Base-by-base conservation (phyloP, 2,797 vertebrate species). In the Diplodus puntazzo region DNA sequence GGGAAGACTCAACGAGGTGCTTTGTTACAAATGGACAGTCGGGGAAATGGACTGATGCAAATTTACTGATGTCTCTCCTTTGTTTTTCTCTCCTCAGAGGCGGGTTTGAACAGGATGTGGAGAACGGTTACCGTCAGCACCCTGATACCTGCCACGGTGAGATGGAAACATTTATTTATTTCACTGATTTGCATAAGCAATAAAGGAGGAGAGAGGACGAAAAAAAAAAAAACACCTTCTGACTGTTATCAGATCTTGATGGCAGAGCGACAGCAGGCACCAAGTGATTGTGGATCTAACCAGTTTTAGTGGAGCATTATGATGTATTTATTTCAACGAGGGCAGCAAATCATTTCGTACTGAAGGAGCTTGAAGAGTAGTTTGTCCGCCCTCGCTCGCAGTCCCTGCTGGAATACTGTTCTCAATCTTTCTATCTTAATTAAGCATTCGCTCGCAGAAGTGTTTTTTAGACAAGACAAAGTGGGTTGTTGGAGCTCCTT, bases 111-210 rank as follows among this genome's bases (percentile, higher is more conserved):
- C 96, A 95, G 87, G 95, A 96, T 34, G 93, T 96, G 66, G 95
- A 95, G 88, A 92, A 87, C 54, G 86, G 93, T 86, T 77, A 79
- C 93, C 85, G 75, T 52, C 94, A 88, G 71, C 90, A 95, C 25
- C 90, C 92, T 0, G 95, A 95, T 43, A 94, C 88, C 90, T 98
- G 97, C 86, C 96, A 96, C 82, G 97, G 97, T 98, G 91, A 95
- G 95, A 77, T 25, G 45, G 45, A 76, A 53, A 43, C 23, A 45
- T 69, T 39, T 42, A 2, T 55, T 80, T 34, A 66, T 75, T 64
- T 43, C 42, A 5, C 11, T 46, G 3, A 74, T 75, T 73, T 76
- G 17, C 79, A 71, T 78, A 52, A 77, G 66, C 60, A 73, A 81
- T 79, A 74, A 66, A 65, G n/a, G 16, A 3, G 39, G 27, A 46